Evolutionary conservation across 1,140 invertebrate species (phyloP).

Genomic region (Penaeus vannamei): DNA sequence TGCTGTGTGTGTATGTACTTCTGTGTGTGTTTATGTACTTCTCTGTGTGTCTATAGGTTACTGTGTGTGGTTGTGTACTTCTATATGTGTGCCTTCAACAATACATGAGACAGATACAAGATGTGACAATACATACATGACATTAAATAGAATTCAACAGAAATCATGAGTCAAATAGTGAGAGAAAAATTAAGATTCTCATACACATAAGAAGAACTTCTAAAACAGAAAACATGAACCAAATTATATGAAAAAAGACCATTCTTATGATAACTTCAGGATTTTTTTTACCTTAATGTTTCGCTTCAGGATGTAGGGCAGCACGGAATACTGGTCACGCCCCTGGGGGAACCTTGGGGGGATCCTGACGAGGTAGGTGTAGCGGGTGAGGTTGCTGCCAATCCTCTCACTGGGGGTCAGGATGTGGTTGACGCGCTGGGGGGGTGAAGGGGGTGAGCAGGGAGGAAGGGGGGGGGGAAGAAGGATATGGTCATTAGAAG

Average conservation of each 20-base stretch:
- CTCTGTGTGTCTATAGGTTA: too few relatives aligned
- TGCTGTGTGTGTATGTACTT: too few relatives aligned
- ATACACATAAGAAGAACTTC: not conserved
- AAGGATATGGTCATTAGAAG: not conserved
- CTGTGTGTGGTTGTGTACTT: too few relatives aligned
- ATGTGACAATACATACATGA: too few relatives aligned
- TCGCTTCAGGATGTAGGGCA: slow-evolving; percentile 41
- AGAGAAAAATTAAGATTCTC: too few relatives aligned
- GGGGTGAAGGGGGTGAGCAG: not conserved
- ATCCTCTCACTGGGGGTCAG: slow-evolving; percentile 57
- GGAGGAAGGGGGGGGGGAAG: not conserved
- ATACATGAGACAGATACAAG: too few relatives aligned
- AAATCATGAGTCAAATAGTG: too few relatives aligned
- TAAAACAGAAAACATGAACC: not conserved
- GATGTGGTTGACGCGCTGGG: slow-evolving; percentile 46
- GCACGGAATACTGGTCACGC: slow-evolving; percentile 49
- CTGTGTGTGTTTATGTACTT: too few relatives aligned
- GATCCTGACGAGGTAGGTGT: slow-evolving; percentile 49
- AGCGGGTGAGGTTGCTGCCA: slow-evolving; percentile 47
- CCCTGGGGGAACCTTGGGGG: slow-evolving; percentile 51
- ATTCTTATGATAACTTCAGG: not conserved
- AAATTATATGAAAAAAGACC: not conserved
- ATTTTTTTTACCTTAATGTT: not conserved
- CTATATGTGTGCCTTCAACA: too few relatives aligned
- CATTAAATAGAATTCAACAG: too few relatives aligned